A percentile compares a stretch with the other conserved stretches of the same genome.
These are phyloP conservation scores for Ctenochaetus hawaiiensis DNA, from an alignment of 2,797 vertebrate species.

Conservation along the genomic window DNA sequence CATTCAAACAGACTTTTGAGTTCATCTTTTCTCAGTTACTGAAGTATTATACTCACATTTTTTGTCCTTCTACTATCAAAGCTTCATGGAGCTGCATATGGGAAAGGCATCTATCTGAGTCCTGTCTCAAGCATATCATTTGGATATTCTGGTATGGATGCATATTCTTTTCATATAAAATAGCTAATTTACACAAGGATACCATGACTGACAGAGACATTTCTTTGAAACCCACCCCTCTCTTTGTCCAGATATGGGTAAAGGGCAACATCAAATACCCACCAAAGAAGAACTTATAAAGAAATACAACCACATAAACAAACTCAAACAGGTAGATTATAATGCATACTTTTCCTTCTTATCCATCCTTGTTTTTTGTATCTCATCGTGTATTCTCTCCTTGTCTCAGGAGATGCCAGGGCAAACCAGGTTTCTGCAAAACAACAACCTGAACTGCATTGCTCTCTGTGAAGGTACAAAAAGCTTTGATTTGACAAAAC, in stretches of 20 bases:
- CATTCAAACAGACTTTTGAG: too few relatives aligned
- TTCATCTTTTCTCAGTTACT: too few relatives aligned
- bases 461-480: constrained; percentile 96
- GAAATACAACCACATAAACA: constrained; percentile 92
- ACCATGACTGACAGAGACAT: background rate
- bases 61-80: constrained; percentile 80
- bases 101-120: constrained; percentile 99
- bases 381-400: background rate
- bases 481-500: background rate
- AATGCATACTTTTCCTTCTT: background rate
- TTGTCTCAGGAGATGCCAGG: constrained; percentile 87
- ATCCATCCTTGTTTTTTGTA: background rate
- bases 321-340: constrained; percentile 88
- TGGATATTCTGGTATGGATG: constrained; percentile 95
- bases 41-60: background rate
- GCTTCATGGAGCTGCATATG: constrained; percentile 98
- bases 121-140: constrained; percentile 98
- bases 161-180: background rate
- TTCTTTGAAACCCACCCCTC: constrained; percentile 1
- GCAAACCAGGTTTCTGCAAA: constrained; percentile 93
- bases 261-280: constrained; percentile 94
- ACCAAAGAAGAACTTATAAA: constrained; percentile 93
- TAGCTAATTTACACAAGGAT: background rate
- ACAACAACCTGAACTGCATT: constrained; percentile 95
- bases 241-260: constrained; percentile 92